Evolutionary conservation across 1,140 invertebrate species (phyloP), one percentile per base, ranked within the genome.

Genomic region (Phthorimaea operculella): DNA sequence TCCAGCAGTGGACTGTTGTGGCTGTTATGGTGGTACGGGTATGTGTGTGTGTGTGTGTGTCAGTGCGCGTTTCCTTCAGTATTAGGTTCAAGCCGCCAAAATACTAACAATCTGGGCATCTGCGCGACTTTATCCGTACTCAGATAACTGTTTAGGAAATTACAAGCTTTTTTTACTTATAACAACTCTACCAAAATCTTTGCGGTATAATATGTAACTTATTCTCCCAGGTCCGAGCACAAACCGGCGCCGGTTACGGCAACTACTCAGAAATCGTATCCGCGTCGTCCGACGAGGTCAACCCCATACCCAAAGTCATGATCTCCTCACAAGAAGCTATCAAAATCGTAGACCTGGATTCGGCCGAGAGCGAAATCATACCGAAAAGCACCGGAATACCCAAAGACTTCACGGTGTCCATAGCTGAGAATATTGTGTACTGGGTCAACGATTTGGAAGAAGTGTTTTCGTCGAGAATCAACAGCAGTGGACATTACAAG

Each of bases 361-460:
- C 89, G 8, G 83, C 89, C 11, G 80, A 83, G 1, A 89, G 87
- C 68, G 76, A 83, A 59, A 87, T 84, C 0, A 82, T 91, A 39
- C 87, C 88, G 1, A 86, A 87, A 54, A 89, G 89, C 52, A 87
- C 87, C n/a, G 88, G 87, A 34, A 86, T 85, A 16, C 89, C 92
- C 0, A 84, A 90, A 0, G 90, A 92, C 64, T 86, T 93, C 34
- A 83, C 87, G 2, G 87, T 90, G 21, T 80, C 90, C 11, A 86
- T 88, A n/a, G 86, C 88, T 50, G 94, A 96, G 72, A 87, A 90
- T 52, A 88, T 90, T 39, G 85, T 95, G 8, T 94, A 92, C 62
- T 97, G 94, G 94, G 89, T 96, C 4, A 93, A 96, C 65, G 91
- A 94, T 65, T 89, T 92, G 64, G 89, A 92, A 53, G 91, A 94